These are phyloP conservation scores for Halichoeres trimaculatus DNA, from an alignment of 2,113 vertebrate species.

Conservation along the genomic window DNA sequence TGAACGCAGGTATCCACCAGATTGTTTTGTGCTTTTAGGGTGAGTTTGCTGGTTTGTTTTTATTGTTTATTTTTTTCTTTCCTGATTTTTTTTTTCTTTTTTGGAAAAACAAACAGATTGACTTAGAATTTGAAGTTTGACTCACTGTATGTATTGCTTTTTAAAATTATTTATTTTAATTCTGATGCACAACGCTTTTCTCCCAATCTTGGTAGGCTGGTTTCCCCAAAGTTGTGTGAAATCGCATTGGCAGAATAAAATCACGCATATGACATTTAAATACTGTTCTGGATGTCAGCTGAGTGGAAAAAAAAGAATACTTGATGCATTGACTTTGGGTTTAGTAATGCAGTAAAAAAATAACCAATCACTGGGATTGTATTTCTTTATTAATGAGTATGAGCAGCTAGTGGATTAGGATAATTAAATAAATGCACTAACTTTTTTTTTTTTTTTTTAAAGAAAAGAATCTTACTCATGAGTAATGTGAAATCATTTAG, in stretches of 20 bases:
- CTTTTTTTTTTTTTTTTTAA: slow-evolving; percentile 76
- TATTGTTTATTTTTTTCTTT: slow-evolving; percentile 6
- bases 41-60: slow-evolving; percentile 64
- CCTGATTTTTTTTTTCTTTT: slow-evolving; percentile 31
- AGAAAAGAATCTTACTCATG: slow-evolving; percentile 74
- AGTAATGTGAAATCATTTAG: slow-evolving; percentile 85
- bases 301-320: slow-evolving; percentile 77
- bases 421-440: slow-evolving; percentile 86
- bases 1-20: slow-evolving; percentile 68
- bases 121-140: slow-evolving; percentile 82
- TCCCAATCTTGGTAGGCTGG: slow-evolving; percentile 80
- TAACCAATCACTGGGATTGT: slow-evolving; percentile 83
- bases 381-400: slow-evolving; percentile 76
- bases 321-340: slow-evolving; percentile 82
- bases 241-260: slow-evolving; percentile 81
- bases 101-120: slow-evolving; percentile 62
- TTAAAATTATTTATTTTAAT: slow-evolving; percentile 83
- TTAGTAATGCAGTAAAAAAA: slow-evolving; percentile 81
- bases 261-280: slow-evolving; percentile 78
- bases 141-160: slow-evolving; percentile 83
- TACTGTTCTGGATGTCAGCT: slow-evolving; percentile 77
- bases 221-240: slow-evolving; percentile 84
- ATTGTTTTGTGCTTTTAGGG: slow-evolving; percentile 78
- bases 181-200: slow-evolving; percentile 78
- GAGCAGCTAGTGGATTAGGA: slow-evolving; percentile 85